A percentile compares a stretch with the other conserved stretches of the same genome.
phyloP scores from a whole-genome alignment of 2,113 vertebrate genomes.

The Abramis brama region DNA sequence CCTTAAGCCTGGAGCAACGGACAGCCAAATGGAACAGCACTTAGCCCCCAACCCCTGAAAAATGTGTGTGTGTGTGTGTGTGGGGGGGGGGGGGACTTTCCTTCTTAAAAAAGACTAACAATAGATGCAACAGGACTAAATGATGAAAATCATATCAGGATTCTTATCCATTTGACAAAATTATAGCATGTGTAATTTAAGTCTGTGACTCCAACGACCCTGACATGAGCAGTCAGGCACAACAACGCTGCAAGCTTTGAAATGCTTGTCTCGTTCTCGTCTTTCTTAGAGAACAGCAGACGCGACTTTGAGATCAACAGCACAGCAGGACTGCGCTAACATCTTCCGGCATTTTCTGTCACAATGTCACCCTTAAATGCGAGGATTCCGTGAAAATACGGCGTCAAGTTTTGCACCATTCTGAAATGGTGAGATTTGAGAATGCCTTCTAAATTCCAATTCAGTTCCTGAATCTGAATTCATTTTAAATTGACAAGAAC shows the following conservation, averaged over 20 bases:
- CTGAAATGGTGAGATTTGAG: not conserved
- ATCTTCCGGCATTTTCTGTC: slow-evolving; percentile 48
- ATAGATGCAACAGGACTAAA: slow-evolving; percentile 34
- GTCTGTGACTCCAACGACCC: slow-evolving; percentile 20
- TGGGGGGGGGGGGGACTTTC: not conserved
- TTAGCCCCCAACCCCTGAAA: slow-evolving; percentile 66
- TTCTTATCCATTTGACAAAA: slow-evolving; percentile 18
- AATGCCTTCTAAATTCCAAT: not conserved
- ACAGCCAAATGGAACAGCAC: slow-evolving; percentile 69
- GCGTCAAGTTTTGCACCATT: not conserved
- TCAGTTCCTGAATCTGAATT: not conserved
- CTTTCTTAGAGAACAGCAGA: slow-evolving; percentile 22
- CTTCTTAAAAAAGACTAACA: slow-evolving; percentile 5
- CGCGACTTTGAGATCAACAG: slow-evolving; percentile 57
- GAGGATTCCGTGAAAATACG: slow-evolving; percentile 12
- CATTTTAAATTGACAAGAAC: not conserved
- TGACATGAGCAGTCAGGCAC: slow-evolving; percentile 26
- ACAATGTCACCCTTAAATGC: slow-evolving; percentile 40
- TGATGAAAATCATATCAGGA: slow-evolving; percentile 26
- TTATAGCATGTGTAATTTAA: slow-evolving; percentile 24
- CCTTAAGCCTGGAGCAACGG: slow-evolving; percentile 72
- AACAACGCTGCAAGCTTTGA: slow-evolving; percentile 12
- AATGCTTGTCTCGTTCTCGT: slow-evolving; percentile 15
- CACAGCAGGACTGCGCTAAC: slow-evolving; percentile 52
- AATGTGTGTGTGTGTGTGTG: too few species aligned